phyloP scores from a whole-genome alignment of 2,888 invertebrate genomes.

The Tinea trinotella region DNA sequence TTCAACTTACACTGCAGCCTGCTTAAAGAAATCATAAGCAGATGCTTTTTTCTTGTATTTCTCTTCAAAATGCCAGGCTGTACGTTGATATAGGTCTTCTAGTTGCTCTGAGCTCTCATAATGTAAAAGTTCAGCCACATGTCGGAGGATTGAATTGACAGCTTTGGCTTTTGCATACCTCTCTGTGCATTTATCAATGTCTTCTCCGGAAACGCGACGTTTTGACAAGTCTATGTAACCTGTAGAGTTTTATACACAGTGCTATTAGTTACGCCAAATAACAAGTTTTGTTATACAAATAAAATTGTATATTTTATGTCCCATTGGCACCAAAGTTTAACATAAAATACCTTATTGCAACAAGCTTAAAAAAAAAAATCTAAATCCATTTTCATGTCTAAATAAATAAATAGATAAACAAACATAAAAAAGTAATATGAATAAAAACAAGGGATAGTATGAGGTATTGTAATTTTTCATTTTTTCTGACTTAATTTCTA shows the following conservation, averaged over 20 bases:
- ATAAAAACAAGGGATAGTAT: too few species aligned
- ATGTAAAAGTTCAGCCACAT: conserved; percentile 94
- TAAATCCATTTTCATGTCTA: too few species aligned
- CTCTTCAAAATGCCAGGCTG: conserved; percentile 98
- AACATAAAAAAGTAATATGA: too few species aligned
- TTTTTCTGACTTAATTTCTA: too few species aligned
- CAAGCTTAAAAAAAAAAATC: too few species aligned
- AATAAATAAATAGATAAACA: too few species aligned
- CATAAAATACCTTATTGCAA: too few species aligned
- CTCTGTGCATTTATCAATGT: conserved; percentile 98
- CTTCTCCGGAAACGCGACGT: conserved; percentile 97
- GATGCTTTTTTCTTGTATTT: conserved; percentile 96
- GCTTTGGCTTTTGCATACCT: conserved; percentile 98
- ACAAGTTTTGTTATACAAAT: background rate
- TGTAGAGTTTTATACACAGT: conserved; percentile 48
- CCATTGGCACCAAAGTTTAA: too few species aligned
- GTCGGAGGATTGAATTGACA: conserved; percentile 96
- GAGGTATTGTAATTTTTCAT: too few species aligned
- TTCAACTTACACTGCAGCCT: conserved; percentile 89
- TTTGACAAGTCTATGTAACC: conserved; percentile 99
- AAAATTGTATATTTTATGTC: too few species aligned
- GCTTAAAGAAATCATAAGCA: conserved; percentile 98
- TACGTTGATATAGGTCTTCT: conserved; percentile 95
- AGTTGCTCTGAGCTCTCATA: conserved; percentile 93
- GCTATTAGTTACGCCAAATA: too few species aligned